Evolutionary conservation across 2,113 vertebrate genomes (phyloP), one percentile per base, ranked within the genome.

Genomic region (Notiomystis cincta): DNA sequence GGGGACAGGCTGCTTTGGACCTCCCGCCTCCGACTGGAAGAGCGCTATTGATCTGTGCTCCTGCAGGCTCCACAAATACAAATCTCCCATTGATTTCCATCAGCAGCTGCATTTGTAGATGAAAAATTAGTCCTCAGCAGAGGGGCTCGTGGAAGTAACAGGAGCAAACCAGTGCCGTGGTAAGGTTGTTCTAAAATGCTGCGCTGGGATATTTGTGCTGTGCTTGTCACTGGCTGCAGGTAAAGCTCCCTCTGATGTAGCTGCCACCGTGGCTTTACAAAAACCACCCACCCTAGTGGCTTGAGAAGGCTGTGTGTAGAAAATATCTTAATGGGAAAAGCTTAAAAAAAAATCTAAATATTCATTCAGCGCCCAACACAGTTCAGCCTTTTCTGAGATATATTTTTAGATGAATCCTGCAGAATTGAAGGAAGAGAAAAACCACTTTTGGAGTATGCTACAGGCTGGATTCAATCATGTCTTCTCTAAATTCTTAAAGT

Each of bases 1-100:
- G 38, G 47, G 86, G 50, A 7, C 30, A 28, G 87, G 77, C 25
- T 47, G 71, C 90, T 82, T 70, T 33, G 62, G 16, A 10, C 11
- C 25, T 89, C 62, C 85, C 66, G 69, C 50, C 83, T 60, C 45
- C 1, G 0, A 18, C 28, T 64, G n/a, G 38, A 37, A 58, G 58
- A 37, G 40, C 6, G 20, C 8, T 38, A 13, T 69, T 9, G 79
- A 58, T 45, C n/a, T 1, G 10, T 50, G 81, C 35, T 45, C 79
- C 85, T 44, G 79, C 69, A 60, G 44, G 86, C 72, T 87, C 75
- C 21, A 4, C 33, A 50, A 18, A 57, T 40, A 76, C 88, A 71
- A 83, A 94, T 64, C 85, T 94, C 90, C 84, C 87, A 70, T 69
- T 81, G 91, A 87, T 75, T 69, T 64, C 82, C 86, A 85, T 75